phyloP scores from a whole-genome alignment of 2,113 vertebrate genomes.

The Xenus cinereus region DNA sequence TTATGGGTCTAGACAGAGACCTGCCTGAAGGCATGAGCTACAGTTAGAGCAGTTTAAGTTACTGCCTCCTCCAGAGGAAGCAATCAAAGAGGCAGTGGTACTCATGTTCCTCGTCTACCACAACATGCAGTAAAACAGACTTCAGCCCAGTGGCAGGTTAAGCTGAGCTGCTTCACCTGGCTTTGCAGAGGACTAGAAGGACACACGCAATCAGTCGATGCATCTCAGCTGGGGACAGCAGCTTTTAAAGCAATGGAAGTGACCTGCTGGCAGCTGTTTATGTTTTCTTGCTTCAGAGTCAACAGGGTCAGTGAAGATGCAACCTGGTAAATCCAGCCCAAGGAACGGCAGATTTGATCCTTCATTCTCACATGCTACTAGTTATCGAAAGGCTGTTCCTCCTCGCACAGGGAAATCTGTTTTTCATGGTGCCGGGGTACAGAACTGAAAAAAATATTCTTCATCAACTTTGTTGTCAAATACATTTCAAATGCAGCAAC shows the following conservation, averaged over 20 bases:
- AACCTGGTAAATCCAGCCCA: neutral
- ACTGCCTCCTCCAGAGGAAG: neutral
- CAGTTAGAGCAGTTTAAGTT: neutral
- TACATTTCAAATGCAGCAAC: conserved; percentile 35
- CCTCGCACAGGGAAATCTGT: neutral
- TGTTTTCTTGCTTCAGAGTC: neutral
- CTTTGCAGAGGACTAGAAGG: neutral
- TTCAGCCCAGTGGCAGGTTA: neutral
- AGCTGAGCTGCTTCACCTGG: neutral
- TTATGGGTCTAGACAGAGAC: conserved; percentile 18
- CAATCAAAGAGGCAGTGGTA: neutral
- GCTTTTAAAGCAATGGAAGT: neutral
- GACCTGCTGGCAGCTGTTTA: neutral
- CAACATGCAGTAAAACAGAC: neutral
- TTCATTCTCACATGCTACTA: neutral
- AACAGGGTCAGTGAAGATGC: neutral
- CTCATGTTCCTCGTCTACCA: neutral
- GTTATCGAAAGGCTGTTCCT: neutral
- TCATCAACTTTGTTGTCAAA: conserved; percentile 58
- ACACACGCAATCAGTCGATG: rapidly evolving
- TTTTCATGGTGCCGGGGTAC: neutral
- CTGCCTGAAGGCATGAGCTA: neutral
- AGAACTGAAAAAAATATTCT: neutral
- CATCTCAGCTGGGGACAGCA: neutral
- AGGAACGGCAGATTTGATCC: neutral